Evolutionary conservation across 2,888 invertebrate genomes (phyloP).

Genomic region (Thyatira batis): DNA sequence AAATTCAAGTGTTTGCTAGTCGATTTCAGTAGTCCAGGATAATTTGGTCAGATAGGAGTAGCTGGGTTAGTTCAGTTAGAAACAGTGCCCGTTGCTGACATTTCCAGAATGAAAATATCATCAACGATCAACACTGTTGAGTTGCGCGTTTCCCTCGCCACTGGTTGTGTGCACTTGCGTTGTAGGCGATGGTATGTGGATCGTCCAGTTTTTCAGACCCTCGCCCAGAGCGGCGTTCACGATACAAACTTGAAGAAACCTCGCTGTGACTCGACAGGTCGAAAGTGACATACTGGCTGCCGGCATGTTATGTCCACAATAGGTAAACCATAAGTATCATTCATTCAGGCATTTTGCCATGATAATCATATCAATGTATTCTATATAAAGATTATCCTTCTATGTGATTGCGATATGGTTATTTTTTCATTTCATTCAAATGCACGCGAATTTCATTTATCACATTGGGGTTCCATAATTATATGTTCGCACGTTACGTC

Average conservation of each 20-base stretch:
- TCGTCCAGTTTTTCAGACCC: conserved; percentile 82
- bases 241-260: conserved; percentile 69
- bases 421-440: conserved; percentile 57
- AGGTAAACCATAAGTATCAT: conserved; percentile 83
- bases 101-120: conserved; percentile 74
- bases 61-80: conserved; percentile 60
- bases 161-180: conserved; percentile 74
- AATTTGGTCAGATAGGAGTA: conserved; percentile 51
- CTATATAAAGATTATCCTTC: conserved; percentile 31
- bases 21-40: conserved; percentile 62
- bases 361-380: conserved; percentile 60
- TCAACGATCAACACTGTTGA: conserved; percentile 74
- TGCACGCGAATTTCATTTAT: conserved; percentile 7
- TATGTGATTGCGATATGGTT: conserved; percentile 57
- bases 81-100: conserved; percentile 79
- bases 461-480: background rate
- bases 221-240: conserved; percentile 78
- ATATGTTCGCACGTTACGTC: background rate
- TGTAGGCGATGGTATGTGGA: conserved; percentile 82
- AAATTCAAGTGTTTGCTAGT: conserved; percentile 53
- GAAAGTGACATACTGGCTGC: conserved; percentile 74
- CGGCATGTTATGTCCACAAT: conserved; percentile 75
- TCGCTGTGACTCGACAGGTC: conserved; percentile 73
- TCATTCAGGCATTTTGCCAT: conserved; percentile 75
- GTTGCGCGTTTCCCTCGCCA: conserved; percentile 60